phyloP scores from a whole-genome alignment of 2,797 vertebrate genomes.

The Aeoliscus strigatus region DNA sequence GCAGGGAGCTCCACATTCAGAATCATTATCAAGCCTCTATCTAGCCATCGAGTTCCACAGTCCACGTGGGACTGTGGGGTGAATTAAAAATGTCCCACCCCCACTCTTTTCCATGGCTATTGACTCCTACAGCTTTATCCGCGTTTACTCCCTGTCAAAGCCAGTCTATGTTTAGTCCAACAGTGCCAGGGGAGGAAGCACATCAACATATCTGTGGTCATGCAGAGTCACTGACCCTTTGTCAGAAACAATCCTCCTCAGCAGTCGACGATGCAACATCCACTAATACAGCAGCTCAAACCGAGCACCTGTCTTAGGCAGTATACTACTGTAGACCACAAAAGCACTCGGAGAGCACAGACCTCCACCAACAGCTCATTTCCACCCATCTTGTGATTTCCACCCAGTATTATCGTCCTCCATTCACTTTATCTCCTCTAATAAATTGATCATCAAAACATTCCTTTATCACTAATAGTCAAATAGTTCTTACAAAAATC shows the following conservation, averaged over 20 bases:
- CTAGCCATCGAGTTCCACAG: constrained; percentile 29
- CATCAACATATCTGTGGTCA: constrained; percentile 52
- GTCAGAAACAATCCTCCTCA: constrained; percentile 60
- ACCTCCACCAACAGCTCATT: too few species aligned
- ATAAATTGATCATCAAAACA: too few species aligned
- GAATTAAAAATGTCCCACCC: constrained; percentile 56
- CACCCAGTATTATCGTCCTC: too few species aligned
- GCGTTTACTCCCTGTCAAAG: constrained; percentile 69
- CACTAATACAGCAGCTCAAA: neutral
- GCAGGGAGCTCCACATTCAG: constrained; percentile 5
- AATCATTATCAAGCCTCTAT: constrained; percentile 41
- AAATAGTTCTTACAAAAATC: too few species aligned
- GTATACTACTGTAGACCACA: too few species aligned
- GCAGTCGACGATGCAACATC: constrained; percentile 1
- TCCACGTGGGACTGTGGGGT: constrained; percentile 62
- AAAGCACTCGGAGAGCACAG: too few species aligned
- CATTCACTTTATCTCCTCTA: too few species aligned
- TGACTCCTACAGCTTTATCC: constrained; percentile 67
- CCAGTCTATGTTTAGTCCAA: constrained; percentile 64
- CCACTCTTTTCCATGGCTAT: constrained; percentile 41
- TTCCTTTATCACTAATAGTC: too few species aligned
- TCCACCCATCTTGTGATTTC: too few species aligned
- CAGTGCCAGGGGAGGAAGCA: constrained; percentile 50
- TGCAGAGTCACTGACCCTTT: constrained; percentile 45
- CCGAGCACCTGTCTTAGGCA: too few species aligned